Evolutionary conservation across 64 coral and sea anemone species (phyloP).

Genomic region (Pocillopora damicornis): DNA sequence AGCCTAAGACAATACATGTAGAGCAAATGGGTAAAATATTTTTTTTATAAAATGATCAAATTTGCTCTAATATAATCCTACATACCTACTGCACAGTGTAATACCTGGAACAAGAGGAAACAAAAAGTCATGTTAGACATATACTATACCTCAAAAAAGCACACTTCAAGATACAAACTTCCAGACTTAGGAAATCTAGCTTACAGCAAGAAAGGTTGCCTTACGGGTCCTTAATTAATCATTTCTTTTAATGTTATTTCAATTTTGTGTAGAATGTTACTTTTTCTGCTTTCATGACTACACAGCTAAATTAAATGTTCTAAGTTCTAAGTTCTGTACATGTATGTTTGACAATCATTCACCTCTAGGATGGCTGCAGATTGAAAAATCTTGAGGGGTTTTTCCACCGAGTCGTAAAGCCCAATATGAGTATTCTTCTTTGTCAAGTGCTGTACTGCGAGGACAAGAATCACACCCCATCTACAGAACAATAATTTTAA

Average conservation of each 20-base stretch:
- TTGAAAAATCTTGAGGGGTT: constrained; percentile 74
- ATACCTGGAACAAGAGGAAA: constrained; percentile 48
- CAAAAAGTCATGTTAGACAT: background rate
- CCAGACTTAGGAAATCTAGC: no score
- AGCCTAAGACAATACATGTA: no score
- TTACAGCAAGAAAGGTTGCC: no score
- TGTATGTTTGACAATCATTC: background rate
- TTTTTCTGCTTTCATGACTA: no score
- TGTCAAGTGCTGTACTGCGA: constrained; percentile 50
- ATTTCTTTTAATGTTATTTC: no score
- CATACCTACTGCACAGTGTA: constrained; percentile 86
- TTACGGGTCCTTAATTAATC: no score
- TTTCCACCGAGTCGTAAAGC: constrained; percentile 53
- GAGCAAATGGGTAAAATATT: no score
- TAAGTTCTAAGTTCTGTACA: background rate
- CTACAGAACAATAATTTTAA: constrained; percentile 9
- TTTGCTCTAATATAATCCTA: background rate
- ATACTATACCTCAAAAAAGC: background rate
- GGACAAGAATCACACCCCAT: constrained; percentile 67
- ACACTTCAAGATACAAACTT: no score
- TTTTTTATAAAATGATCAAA: background rate
- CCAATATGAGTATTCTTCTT: constrained; percentile 37
- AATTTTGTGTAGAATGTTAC: no score
- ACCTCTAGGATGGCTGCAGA: constrained; percentile 89
- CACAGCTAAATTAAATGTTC: background rate